These are phyloP conservation scores for Liopterus haemorrhoidalis DNA, from an alignment of 2,888 invertebrate genomes.

Conservation along the genomic window DNA sequence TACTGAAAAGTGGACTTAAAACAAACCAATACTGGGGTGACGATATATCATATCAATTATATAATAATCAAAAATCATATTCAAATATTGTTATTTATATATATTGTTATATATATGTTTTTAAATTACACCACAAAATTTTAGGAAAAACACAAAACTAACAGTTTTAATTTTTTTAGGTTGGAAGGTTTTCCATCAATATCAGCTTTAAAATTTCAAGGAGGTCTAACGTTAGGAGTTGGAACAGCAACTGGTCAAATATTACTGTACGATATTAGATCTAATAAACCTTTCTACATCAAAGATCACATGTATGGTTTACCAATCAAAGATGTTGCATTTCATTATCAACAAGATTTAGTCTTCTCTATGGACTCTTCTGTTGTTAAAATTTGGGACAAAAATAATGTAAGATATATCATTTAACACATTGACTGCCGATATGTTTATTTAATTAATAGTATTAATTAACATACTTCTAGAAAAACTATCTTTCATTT, in stretches of 20 bases:
- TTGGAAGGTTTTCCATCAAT: constrained; percentile 63
- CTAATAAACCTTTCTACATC: constrained; percentile 76
- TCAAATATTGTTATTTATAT: no score
- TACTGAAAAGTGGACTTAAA: no score
- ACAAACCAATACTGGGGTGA: no score
- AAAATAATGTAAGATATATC: constrained; percentile 60
- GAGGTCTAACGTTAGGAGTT: constrained; percentile 72
- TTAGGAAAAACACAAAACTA: no score
- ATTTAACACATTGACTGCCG: constrained; percentile 18
- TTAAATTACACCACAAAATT: constrained; percentile 20
- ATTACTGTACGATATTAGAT: constrained; percentile 88
- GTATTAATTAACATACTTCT: not conserved
- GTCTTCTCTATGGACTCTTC: constrained; percentile 86
- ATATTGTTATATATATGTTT: constrained; percentile 13
- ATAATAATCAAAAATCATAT: no score
- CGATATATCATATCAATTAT: no score
- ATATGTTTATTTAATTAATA: not conserved
- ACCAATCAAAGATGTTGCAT: constrained; percentile 84
- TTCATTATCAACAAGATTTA: constrained; percentile 71
- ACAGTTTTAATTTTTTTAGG: constrained; percentile 48
- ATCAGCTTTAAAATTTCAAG: constrained; percentile 73
- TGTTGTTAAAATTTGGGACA: constrained; percentile 87
- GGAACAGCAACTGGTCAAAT: constrained; percentile 94
- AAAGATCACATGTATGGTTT: constrained; percentile 95
- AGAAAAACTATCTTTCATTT: not conserved